A percentile compares a stretch with the other conserved stretches of the same genome.
phyloP scores from a whole-genome alignment of 2,888 invertebrate genomes.

The Aplocera efformata region DNA sequence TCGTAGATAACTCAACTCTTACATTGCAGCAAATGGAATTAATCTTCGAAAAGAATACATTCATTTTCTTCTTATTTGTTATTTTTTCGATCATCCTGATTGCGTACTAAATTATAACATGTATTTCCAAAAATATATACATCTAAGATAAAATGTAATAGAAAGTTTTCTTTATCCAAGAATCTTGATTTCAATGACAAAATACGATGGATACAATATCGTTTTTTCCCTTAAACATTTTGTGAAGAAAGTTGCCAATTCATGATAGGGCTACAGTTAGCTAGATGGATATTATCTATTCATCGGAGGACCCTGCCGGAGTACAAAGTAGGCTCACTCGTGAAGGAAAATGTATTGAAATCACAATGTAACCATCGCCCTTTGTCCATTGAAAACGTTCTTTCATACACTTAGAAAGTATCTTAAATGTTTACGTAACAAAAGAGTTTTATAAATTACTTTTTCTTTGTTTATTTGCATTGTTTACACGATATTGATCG shows the following conservation, averaged over 20 bases:
- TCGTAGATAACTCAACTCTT: too few species aligned
- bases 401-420: conserved; percentile 40
- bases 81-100: too few species aligned
- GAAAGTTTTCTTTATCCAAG: conserved; percentile 29
- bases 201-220: conserved; percentile 40
- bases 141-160: too few species aligned
- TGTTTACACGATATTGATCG: conserved; percentile 34
- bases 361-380: conserved; percentile 71
- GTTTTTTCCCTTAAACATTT: conserved; percentile 41
- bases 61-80: too few species aligned
- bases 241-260: conserved; percentile 60
- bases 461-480: conserved; percentile 66
- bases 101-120: too few species aligned
- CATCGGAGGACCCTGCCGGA: conserved; percentile 55
- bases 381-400: conserved; percentile 65
- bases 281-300: conserved; percentile 47
- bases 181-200: conserved; percentile 33
- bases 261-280: conserved; percentile 65
- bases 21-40: too few species aligned
- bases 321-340: conserved; percentile 72
- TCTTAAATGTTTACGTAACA: conserved; percentile 66
- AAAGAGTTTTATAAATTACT: conserved; percentile 68
- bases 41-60: too few species aligned
- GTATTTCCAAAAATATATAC: too few species aligned
- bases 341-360: conserved; percentile 75